Evolutionary conservation across 2,797 vertebrate species (phyloP).

Genomic region (Tapirus indicus): DNA sequence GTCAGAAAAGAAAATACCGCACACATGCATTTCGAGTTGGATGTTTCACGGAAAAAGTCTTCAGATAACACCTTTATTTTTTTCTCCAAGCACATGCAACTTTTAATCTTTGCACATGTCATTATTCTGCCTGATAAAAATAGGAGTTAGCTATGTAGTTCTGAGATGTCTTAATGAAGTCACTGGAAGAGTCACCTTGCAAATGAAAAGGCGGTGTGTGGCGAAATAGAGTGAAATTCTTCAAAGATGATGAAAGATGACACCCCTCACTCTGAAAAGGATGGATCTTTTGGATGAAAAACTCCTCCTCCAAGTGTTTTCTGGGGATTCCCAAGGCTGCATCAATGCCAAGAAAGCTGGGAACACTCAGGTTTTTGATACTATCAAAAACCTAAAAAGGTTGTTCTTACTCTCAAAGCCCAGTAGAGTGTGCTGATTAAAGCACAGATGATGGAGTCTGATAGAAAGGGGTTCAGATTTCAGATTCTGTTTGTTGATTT

Average conservation of each 20-base stretch:
- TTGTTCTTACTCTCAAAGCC: neutral
- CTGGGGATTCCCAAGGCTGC: neutral
- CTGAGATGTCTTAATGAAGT: neutral
- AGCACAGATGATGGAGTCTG: neutral
- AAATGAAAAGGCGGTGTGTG: neutral
- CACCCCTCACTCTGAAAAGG: neutral
- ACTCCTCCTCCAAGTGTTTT: neutral
- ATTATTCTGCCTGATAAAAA: neutral
- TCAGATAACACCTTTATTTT: neutral
- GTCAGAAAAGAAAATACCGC: neutral
- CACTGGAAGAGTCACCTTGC: neutral
- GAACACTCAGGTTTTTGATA: neutral
- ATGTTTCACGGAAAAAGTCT: slow-evolving; percentile 13
- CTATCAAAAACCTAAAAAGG: neutral
- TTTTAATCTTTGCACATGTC: neutral
- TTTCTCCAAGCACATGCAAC: neutral
- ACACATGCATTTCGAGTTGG: neutral
- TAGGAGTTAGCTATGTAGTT: neutral
- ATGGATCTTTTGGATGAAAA: slow-evolving; percentile 12
- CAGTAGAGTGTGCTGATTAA: neutral
- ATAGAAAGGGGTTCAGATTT: neutral
- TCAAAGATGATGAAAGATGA: neutral
- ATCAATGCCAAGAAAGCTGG: neutral
- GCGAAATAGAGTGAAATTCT: neutral
- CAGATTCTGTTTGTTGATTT: neutral